Evolutionary conservation across 1,140 invertebrate species (phyloP).

Genomic region (Diachasma alloeum): DNA sequence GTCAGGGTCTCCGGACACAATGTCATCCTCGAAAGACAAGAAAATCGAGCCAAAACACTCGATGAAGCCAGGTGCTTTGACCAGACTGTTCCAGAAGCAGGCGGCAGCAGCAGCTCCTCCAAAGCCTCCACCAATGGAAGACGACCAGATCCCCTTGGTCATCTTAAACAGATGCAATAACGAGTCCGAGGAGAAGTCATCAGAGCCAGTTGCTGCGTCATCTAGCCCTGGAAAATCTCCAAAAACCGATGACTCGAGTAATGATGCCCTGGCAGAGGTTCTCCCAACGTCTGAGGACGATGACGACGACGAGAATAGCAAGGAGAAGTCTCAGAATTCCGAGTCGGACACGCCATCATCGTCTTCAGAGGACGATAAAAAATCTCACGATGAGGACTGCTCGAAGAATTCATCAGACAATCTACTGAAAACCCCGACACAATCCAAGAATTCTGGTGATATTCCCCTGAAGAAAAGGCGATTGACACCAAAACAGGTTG

Average conservation of each 20-base stretch:
- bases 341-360: constrained; percentile 14
- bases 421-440: constrained; percentile 31
- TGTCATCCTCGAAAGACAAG: constrained; percentile 16
- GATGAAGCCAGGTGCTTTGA: constrained; percentile 41
- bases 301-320: constrained; percentile 19
- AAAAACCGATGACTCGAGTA: constrained; percentile 2
- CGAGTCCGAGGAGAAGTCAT: not conserved
- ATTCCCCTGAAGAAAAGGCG: constrained; percentile 33
- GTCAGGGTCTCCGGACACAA: not conserved
- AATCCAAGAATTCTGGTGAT: constrained; percentile 23
- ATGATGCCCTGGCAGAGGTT: not conserved
- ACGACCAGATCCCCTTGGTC: not conserved
- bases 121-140: not conserved
- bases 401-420: constrained; percentile 17
- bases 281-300: constrained; percentile 6
- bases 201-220: not conserved
- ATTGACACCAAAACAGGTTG: constrained; percentile 55
- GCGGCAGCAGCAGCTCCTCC: not conserved
- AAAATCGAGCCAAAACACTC: constrained; percentile 41
- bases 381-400: constrained; percentile 26
- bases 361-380: constrained; percentile 35
- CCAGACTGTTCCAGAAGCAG: constrained; percentile 48
- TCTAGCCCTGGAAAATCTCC: not conserved
- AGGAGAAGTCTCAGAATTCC: not conserved
- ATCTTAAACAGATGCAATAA: not conserved